phyloP scores from a whole-genome alignment of 2,113 vertebrate genomes.

The Otus sunia region DNA sequence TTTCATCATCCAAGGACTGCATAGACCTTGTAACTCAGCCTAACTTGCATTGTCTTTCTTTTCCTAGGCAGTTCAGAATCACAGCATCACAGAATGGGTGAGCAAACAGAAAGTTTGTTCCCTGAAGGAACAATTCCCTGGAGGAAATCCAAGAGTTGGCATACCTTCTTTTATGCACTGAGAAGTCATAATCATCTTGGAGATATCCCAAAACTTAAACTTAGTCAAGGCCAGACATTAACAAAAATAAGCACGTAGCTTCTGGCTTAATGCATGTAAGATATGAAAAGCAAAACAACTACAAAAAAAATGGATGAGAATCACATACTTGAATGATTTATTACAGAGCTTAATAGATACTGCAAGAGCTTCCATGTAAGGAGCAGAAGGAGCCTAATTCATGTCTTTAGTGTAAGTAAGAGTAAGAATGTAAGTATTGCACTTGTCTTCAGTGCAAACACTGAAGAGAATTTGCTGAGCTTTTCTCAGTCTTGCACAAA shows the following conservation, averaged over 20 bases:
- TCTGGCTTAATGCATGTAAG: background rate
- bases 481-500: background rate
- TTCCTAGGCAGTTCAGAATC: background rate
- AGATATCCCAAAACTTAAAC: background rate
- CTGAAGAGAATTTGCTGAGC: background rate
- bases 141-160: background rate
- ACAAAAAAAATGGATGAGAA: background rate
- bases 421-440: background rate
- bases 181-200: background rate
- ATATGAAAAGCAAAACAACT: background rate
- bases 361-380: background rate
- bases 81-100: background rate
- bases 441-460: background rate
- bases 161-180: background rate
- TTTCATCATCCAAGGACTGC: background rate
- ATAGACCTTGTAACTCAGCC: background rate
- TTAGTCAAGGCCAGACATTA: background rate
- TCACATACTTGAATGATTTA: background rate
- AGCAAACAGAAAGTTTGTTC: background rate
- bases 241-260: background rate
- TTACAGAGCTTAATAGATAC: background rate
- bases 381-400: background rate
- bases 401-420: background rate
- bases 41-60: background rate
- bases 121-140: background rate